Percentiles rank a stretch among this genome's conserved stretches.
Evolutionary conservation across 2,797 vertebrate genomes (phyloP).

Genomic region (Microctenopoma steveboyesi): DNA sequence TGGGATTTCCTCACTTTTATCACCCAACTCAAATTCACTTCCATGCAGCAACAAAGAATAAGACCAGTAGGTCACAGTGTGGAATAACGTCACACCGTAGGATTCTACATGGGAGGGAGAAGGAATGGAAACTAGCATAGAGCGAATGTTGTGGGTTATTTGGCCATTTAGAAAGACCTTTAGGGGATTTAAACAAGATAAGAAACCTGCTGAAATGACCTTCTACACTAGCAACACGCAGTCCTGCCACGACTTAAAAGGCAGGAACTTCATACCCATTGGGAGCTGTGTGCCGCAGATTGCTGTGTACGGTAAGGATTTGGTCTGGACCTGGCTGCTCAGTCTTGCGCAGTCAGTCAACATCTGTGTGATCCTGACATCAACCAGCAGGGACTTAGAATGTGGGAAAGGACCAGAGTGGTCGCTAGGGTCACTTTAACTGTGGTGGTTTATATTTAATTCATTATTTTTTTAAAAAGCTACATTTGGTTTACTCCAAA

Average conservation of each 20-base stretch:
- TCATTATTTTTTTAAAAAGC: too few species aligned
- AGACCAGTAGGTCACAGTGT: slow-evolving; percentile 48
- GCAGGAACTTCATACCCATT: background rate
- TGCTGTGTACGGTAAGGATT: slow-evolving; percentile 15
- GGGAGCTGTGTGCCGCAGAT: slow-evolving; percentile 10
- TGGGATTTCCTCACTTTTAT: slow-evolving; percentile 51
- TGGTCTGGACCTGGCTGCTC: slow-evolving; percentile 5
- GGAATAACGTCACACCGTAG: slow-evolving; percentile 43
- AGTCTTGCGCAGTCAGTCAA: slow-evolving; percentile 19
- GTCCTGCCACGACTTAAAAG: background rate
- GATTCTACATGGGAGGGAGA: slow-evolving; percentile 57
- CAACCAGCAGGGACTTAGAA: slow-evolving; percentile 18
- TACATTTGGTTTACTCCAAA: slow-evolving; percentile 4
- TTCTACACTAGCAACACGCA: background rate
- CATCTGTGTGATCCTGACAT: slow-evolving; percentile 22
- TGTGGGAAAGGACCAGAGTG: background rate
- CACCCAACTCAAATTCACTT: slow-evolving; percentile 51
- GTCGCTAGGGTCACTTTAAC: background rate
- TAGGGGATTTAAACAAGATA: background rate
- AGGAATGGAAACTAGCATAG: slow-evolving; percentile 47
- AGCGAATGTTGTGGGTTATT: slow-evolving; percentile 19
- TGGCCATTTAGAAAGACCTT: background rate
- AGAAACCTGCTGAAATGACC: slow-evolving; percentile 6
- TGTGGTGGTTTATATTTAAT: background rate
- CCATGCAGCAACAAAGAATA: slow-evolving; percentile 46